These are phyloP conservation scores for Cheiracanthium punctorium DNA, from an alignment of 2,888 invertebrate species.

Conservation along the genomic window DNA sequence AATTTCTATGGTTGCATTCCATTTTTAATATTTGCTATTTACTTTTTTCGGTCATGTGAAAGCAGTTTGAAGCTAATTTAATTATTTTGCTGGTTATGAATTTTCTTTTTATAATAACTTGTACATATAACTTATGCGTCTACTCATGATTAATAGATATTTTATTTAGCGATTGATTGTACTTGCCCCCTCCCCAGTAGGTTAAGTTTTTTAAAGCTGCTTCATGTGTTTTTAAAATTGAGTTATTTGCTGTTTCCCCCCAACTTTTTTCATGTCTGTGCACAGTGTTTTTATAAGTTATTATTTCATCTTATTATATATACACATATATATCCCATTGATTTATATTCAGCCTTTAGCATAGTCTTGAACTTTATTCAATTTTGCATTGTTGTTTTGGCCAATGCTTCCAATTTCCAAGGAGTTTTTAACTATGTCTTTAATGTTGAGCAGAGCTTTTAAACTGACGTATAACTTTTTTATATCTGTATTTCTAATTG, in stretches of 20 bases:
- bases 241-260: conserved; percentile 62
- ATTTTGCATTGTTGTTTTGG: conserved; percentile 61
- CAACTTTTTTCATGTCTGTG: conserved; percentile 48
- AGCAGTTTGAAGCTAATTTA: not conserved
- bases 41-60: not conserved
- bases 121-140: not conserved
- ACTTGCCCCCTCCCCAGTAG: not conserved
- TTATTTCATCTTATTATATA: conserved; percentile 51
- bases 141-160: not conserved
- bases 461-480: conserved; percentile 67
- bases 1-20: not conserved
- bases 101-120: not conserved
- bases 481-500: conserved; percentile 66
- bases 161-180: not conserved
- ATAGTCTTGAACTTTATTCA: conserved; percentile 40
- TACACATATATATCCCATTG: conserved; percentile 23
- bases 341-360: conserved; percentile 56
- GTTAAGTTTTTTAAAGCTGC: not conserved
- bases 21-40: not conserved
- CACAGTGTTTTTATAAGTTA: conserved; percentile 64
- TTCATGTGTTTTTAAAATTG: conserved; percentile 37
- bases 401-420: conserved; percentile 62
- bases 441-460: conserved; percentile 66
- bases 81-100: not conserved
- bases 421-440: conserved; percentile 64